These are phyloP conservation scores for Cheilosia scutellata DNA, from an alignment of 2,888 invertebrate species.

Conservation along the genomic window DNA sequence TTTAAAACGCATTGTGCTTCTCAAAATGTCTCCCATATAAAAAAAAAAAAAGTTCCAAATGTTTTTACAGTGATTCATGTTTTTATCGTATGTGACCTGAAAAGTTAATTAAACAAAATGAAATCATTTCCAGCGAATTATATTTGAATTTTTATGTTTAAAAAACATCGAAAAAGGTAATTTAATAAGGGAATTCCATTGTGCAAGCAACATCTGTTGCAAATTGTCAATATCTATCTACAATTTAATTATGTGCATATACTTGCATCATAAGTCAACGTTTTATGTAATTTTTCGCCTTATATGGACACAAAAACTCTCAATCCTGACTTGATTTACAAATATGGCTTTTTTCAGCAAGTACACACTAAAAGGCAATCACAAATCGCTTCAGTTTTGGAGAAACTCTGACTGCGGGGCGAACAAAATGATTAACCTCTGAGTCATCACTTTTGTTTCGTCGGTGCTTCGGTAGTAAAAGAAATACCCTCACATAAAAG, in stretches of 20 bases:
- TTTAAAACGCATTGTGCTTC: neutral
- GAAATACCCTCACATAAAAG: conserved; percentile 33
- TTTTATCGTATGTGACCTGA: conserved; percentile 43
- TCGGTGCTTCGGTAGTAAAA: conserved; percentile 20
- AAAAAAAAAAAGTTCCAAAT: neutral
- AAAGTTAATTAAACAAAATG: conserved; percentile 24
- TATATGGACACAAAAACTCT: conserved; percentile 59
- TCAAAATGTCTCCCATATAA: neutral
- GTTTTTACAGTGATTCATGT: conserved; percentile 64
- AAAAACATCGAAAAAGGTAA: neutral
- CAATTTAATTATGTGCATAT: conserved; percentile 7
- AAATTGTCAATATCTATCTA: conserved; percentile 66
- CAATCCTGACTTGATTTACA: conserved; percentile 43
- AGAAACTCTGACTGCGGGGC: conserved; percentile 13
- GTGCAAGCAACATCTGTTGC: conserved; percentile 55
- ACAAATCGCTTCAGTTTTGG: conserved; percentile 36
- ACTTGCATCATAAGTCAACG: neutral
- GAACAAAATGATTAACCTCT: conserved; percentile 57
- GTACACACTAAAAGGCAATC: conserved; percentile 7
- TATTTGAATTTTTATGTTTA: neutral
- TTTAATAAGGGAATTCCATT: conserved; percentile 11
- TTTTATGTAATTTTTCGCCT: conserved; percentile 26
- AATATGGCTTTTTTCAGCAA: conserved; percentile 56
- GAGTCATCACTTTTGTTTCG: conserved; percentile 45
- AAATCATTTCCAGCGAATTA: neutral